Evolutionary conservation across 2,888 invertebrate genomes (phyloP).

Genomic region (Margaritifera margaritifera): DNA sequence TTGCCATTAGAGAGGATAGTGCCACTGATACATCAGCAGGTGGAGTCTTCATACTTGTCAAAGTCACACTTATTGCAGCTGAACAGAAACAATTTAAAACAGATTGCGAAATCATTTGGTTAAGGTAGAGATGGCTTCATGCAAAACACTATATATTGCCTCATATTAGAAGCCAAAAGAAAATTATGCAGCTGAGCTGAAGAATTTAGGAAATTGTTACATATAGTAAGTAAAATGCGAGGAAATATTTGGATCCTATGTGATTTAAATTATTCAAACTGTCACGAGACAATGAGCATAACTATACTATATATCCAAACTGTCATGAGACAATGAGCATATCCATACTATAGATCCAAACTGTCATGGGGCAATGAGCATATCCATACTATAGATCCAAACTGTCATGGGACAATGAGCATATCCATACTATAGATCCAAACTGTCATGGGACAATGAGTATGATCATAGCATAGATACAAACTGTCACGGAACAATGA

Average conservation of each 20-base stretch:
- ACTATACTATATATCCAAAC: no score
- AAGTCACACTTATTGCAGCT: background rate
- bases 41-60: slow-evolving; percentile 6
- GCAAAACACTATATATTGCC: slow-evolving; percentile 11
- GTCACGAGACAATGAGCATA: no score
- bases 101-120: slow-evolving; percentile 16
- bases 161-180: slow-evolving; percentile 11
- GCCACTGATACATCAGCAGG: no score
- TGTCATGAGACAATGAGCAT: slow-evolving; percentile 6
- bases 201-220: slow-evolving; percentile 10
- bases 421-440: no score
- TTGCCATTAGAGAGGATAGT: no score
- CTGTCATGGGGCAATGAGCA: slow-evolving; percentile 7
- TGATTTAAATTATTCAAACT: slow-evolving; percentile 12
- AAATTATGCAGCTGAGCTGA: slow-evolving; percentile 3
- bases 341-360: no score
- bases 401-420: slow-evolving; percentile 7
- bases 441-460: slow-evolving; percentile 8
- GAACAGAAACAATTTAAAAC: slow-evolving; percentile 13
- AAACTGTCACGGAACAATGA: no score
- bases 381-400: no score
- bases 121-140: slow-evolving; percentile 1
- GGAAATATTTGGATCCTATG: slow-evolving; percentile 13
- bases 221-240: slow-evolving; percentile 5
- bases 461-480: no score